These are phyloP conservation scores for Ophion ellenae DNA, from an alignment of 2,888 invertebrate genomes.

Conservation along the genomic window DNA sequence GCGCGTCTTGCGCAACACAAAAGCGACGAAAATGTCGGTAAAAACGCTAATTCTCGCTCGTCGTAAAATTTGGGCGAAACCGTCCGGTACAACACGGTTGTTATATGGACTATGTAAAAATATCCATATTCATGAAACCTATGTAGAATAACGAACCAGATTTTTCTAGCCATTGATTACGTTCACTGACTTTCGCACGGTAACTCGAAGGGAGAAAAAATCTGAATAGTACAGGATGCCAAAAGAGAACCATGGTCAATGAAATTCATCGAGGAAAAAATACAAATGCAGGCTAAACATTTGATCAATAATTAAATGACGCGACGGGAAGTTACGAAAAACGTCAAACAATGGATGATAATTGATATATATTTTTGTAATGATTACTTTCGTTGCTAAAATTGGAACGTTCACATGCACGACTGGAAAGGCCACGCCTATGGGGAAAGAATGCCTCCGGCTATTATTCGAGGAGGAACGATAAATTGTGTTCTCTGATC, in stretches of 20 bases:
- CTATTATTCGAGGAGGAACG: constrained; percentile 29
- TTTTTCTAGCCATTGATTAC: constrained; percentile 8
- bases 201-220: background rate
- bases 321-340: background rate
- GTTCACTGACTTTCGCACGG: background rate
- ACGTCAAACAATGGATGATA: constrained; percentile 41
- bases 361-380: constrained; percentile 57
- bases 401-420: constrained; percentile 61
- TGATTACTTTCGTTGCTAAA: constrained; percentile 64
- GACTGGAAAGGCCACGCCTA: constrained; percentile 52
- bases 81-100: background rate
- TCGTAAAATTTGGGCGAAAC: constrained; percentile 50
- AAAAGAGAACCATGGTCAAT: background rate
- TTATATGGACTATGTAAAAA: constrained; percentile 29
- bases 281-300: constrained; percentile 6
- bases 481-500: constrained; percentile 46
- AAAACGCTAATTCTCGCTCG: constrained; percentile 49
- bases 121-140: constrained; percentile 42
- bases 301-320: constrained; percentile 3
- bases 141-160: constrained; percentile 4
- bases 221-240: background rate
- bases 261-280: constrained; percentile 1
- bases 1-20: constrained; percentile 49
- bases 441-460: constrained; percentile 61
- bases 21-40: constrained; percentile 33